Base-by-base conservation (phyloP, 2,888 invertebrate genomes). In the Hirtodrosophila duncani region DNA sequence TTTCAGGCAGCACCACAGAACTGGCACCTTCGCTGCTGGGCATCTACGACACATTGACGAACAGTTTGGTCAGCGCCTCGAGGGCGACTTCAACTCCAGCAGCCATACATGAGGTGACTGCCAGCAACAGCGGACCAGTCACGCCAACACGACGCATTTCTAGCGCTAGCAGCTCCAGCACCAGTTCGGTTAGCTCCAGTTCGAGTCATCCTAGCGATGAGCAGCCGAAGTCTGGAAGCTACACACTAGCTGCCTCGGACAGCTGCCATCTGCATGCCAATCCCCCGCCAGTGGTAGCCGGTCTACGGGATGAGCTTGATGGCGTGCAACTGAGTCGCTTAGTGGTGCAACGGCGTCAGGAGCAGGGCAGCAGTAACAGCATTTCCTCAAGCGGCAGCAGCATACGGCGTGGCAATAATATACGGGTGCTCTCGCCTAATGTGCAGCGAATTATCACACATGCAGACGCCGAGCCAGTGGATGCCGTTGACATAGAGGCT, bases 1-100 rank as follows among this genome's bases (percentile, higher is more conserved):
- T 90, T 62, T 91, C 91, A 96, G 96, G 95, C 86, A 92, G 94
- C 83, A 93, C 94, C 71, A 92, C 93, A 79, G 96, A 96, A 86
- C 89, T 96, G 86, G 92, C 94, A 85, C 94, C 95, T 53, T 93
- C 94, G 68, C 90, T 96, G 61, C 90, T 96, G 87, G 94, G 93
- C 63, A 93, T 95, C 87, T 95, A 95, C 87, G 96, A 96, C 88
- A 93, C 93, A 63, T 89, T 95, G 67, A 86, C 85, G 29, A 84
- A 75, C 49, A 83, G 89, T 89, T 75, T 90, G 45, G 71, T 78
- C 42, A 50, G 59, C 14, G 26, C 41, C 42, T 30, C 21, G 20
- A 33, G 34, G 18, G 42, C 44, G 11, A 11, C 50, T 8, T 6
- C 43, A 41, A 3, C 10, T 16, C 16, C 57, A n/a, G 29, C 45